These are phyloP conservation scores for Trachurus trachurus DNA, from an alignment of 2,797 vertebrate genomes.

Conservation along the genomic window DNA sequence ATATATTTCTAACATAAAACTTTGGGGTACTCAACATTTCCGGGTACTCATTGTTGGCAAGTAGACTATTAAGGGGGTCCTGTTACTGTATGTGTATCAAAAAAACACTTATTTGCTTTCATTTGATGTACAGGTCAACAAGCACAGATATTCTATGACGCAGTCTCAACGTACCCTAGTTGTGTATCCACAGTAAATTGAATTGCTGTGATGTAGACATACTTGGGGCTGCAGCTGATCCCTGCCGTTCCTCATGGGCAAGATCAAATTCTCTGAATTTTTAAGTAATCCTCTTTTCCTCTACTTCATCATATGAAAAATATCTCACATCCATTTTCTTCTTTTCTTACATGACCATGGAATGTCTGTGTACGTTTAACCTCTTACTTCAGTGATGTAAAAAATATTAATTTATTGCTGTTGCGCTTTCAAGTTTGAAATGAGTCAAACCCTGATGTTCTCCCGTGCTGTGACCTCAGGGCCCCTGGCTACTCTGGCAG, in stretches of 20 bases:
- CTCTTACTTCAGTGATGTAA: not conserved
- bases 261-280: conserved; percentile 16
- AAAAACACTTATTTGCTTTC: not conserved
- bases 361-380: not conserved
- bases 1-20: no score
- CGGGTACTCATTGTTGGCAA: no score
- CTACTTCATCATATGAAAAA: conserved; percentile 14
- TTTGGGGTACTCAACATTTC: no score
- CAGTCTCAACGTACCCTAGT: not conserved
- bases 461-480: conserved; percentile 72
- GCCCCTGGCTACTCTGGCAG: conserved; percentile 88
- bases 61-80: no score
- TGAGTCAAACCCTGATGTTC: not conserved
- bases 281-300: conserved; percentile 22
- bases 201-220: not conserved
- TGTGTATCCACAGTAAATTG: not conserved
- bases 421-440: no score
- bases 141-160: no score
- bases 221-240: not conserved
- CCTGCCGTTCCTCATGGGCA: conserved; percentile 12
- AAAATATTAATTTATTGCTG: not conserved
- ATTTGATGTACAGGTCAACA: not conserved
- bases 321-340: not conserved
- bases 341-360: not conserved
- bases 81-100: not conserved